These are phyloP conservation scores for Yoshiicerus persimilis DNA, from an alignment of 1,140 invertebrate genomes.

Conservation along the genomic window DNA sequence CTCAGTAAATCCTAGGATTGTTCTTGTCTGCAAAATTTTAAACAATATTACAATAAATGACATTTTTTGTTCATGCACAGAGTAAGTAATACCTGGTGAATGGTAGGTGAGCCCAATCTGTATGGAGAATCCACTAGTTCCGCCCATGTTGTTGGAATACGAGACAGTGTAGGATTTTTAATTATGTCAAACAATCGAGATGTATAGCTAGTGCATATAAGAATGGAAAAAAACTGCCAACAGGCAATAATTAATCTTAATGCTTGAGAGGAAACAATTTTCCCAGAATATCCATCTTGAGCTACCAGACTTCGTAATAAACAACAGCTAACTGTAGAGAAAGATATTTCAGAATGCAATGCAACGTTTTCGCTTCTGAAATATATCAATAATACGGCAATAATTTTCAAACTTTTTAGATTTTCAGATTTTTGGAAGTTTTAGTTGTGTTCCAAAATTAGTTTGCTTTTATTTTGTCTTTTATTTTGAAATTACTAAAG, in stretches of 20 bases:
- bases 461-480: too few relatives aligned
- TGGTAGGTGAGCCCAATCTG: neutral
- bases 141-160: neutral
- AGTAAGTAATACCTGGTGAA: neutral
- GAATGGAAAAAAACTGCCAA: neutral
- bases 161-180: neutral
- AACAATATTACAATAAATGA: neutral
- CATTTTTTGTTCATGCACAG: neutral
- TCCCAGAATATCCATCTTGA: neutral
- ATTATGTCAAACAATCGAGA: neutral
- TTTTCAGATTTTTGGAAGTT: too few relatives aligned
- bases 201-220: neutral
- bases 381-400: neutral
- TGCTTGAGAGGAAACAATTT: neutral
- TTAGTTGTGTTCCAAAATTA: too few relatives aligned
- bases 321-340: neutral
- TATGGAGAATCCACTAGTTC: neutral
- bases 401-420: too few relatives aligned
- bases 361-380: neutral
- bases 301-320: neutral
- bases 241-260: neutral
- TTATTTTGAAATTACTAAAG: too few relatives aligned
- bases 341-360: neutral
- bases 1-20: neutral
- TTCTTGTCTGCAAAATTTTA: neutral